Evolutionary conservation across 2,888 invertebrate species (phyloP), one percentile per base, ranked within the genome.

Genomic region (Cheilosia variabilis): DNA sequence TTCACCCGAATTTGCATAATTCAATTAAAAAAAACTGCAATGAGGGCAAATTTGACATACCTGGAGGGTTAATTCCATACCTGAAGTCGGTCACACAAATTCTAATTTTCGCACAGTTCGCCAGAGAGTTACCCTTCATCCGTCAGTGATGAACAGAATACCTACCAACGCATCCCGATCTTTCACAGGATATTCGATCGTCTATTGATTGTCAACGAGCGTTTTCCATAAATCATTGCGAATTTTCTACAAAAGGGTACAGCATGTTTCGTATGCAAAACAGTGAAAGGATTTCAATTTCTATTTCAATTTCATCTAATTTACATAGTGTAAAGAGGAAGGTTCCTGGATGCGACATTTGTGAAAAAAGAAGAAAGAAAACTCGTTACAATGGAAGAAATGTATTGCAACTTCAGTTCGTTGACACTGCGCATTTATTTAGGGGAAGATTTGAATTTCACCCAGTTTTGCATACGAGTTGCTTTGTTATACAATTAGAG

Each of bases 1-100:
- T 86, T 86, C 86, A 86, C 86, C 81, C 81, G 27, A 81, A 86
- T 86, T 86, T 86, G 86, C 86, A 86, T 86, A 86, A 86, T 86
- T 86, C 81, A 81, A 86, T 86, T 86, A 86, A 86, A 77, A 78
- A 17, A 77, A 43, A 9, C 31, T n/a, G 65, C 75, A 86, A 76
- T 57, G 81, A 81, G 76, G 73, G 63, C 84, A 84, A 73, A 65
- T 57, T 24, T 60, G 62, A 57, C 31, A 65, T 66, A 86, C 81
- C 81, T 86, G 86, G 86, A 86, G 86, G 86, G 86, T 86, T 86
- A 86, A 81, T 86, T 81, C 71, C 72, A 81, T 81, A 76, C 76
- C 81, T 81, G 50, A 52, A 77, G 37, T 63, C 72, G 45, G 19
- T 76, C 75, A 47, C 66, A 63, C 34, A 72, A 58, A 86, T 71